These are phyloP conservation scores for Tragulus kanchil DNA, from an alignment of 2,113 vertebrate genomes.

Conservation along the genomic window DNA sequence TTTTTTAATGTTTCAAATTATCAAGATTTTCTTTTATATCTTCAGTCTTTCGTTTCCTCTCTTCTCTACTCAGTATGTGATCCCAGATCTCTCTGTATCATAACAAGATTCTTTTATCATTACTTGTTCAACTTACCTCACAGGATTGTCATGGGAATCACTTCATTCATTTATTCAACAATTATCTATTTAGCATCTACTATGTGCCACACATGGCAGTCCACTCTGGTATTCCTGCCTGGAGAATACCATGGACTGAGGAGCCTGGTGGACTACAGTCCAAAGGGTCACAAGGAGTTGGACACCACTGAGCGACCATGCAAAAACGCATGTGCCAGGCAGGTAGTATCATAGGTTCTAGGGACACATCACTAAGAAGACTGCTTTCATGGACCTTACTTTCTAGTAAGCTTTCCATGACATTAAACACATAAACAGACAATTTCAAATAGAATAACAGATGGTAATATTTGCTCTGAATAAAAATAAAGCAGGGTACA, in stretches of 20 bases:
- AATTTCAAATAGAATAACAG: conserved; percentile 5
- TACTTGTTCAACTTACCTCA: background rate
- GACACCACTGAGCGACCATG: no score
- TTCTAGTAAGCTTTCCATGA: background rate
- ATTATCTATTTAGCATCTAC: background rate
- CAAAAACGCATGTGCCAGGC: background rate
- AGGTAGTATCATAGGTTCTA: background rate
- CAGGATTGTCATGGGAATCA: background rate
- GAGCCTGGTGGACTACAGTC: no score
- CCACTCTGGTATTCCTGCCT: no score
- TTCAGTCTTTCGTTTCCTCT: background rate
- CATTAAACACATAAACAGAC: background rate
- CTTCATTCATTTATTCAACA: background rate
- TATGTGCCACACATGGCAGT: background rate
- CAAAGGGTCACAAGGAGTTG: no score
- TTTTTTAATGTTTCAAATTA: background rate
- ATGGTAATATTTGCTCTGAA: background rate
- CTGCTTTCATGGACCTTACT: background rate
- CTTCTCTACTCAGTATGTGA: background rate
- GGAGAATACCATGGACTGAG: no score
- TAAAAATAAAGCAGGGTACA: background rate
- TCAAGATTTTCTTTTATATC: background rate
- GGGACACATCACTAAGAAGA: background rate
- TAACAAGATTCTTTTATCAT: background rate
- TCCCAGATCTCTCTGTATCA: background rate